Evolutionary conservation across 2,888 invertebrate genomes (phyloP), one percentile per base, ranked within the genome.

Genomic region (Drosophila anceps): DNA sequence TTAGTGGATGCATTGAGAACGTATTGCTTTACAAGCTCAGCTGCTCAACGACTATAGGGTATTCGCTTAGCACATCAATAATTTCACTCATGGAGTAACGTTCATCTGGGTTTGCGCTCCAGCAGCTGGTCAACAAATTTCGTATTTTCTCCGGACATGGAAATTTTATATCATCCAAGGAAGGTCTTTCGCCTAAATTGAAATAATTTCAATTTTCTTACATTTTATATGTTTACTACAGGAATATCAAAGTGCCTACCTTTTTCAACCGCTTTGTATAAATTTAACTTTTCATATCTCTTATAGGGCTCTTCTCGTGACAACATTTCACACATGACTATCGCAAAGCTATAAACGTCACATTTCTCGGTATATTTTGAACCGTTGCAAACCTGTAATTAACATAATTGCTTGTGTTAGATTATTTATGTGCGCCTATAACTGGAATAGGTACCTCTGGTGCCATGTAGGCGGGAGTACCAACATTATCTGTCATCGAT

Each of bases 401-500:
- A 6, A 9, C 3, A 13, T 2, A 27, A 8, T 20, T 20, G 15
- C 10, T 8, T 24, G 8, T 6, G 15, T 39, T n/a, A 27, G 10
- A 7, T 27, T 37, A 0, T 37, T 24, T 9, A 10, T 54, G 2
- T 10, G 10, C 33, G 10, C 0, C n/a, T 4, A 15, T 33, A n/a
- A 1, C 7, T 18, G 24, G 4, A 15, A 18, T 43, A 20, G 15
- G 1, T 15, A 87, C 83, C 83, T 83, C 72, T 0, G 88, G 88
- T n/a, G 83, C 69, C 59, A 63, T 84, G 39, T 88, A 85, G 5
- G 18, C 0, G 20, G 33, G 31, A 10, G 80, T 68, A 7, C 86
- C 86, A 15, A 39, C 33, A 0, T 58, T 31, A 0, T 2, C 4
- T 1, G 80, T 64, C 83, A 85, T 79, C 2, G 12, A 24, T 7